These are phyloP conservation scores for Tupaia chinensis DNA, from an alignment of 2,113 vertebrate genomes.

Conservation along the genomic window DNA sequence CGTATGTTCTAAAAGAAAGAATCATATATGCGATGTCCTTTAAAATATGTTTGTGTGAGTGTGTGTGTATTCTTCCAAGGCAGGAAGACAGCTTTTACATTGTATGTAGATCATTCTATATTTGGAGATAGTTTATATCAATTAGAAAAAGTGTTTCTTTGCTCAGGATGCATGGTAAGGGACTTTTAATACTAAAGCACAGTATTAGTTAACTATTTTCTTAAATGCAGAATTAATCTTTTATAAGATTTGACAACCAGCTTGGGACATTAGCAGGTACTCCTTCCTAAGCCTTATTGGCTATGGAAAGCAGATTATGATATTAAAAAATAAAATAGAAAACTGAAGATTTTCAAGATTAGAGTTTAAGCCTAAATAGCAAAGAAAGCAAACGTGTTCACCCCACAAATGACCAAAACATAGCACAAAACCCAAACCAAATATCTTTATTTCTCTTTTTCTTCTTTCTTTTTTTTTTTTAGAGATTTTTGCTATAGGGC, in stretches of 20 bases:
- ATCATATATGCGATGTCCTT: not conserved
- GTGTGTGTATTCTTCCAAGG: not conserved
- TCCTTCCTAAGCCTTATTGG: not conserved
- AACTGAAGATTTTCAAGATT: not conserved
- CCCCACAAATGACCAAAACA: not conserved
- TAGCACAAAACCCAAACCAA: not conserved
- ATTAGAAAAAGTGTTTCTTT: conserved; percentile 3
- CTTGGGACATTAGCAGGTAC: not conserved
- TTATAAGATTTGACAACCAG: not conserved
- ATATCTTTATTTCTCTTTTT: not conserved
- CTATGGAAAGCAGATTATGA: not conserved
- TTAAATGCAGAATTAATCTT: not conserved
- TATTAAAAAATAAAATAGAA: conserved; percentile 6
- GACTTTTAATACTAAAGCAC: not conserved
- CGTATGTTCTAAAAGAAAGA: not conserved
- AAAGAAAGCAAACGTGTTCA: not conserved
- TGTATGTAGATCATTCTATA: not conserved
- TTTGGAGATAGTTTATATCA: not conserved
- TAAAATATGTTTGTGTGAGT: not conserved
- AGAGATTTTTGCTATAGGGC: too few relatives aligned
- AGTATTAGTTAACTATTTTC: not conserved
- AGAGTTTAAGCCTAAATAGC: not conserved
- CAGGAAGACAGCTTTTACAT: not conserved
- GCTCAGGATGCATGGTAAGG: not conserved
- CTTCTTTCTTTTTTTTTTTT: not conserved